Conservation (phyloP, 2,888 invertebrate species). For the Allygus modestus region DNA sequence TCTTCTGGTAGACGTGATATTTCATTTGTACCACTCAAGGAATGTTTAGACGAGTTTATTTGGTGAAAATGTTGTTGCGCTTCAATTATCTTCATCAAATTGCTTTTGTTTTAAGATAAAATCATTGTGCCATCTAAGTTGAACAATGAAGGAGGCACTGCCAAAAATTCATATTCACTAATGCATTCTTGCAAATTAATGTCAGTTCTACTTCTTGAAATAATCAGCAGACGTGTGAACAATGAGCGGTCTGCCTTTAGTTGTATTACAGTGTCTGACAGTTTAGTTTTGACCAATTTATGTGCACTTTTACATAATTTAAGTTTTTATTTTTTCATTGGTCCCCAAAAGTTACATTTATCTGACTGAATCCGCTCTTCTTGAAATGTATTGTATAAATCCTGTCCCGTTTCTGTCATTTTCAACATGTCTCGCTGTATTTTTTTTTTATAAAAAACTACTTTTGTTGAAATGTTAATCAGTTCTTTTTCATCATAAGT, state of each 20-base stretch:
- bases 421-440: background rate
- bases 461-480: slow-evolving; percentile 4
- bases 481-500: slow-evolving; percentile 31
- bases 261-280: slow-evolving; percentile 8
- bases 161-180: slow-evolving; percentile 23
- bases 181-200: slow-evolving; percentile 28
- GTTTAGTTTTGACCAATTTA: background rate
- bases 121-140: slow-evolving; percentile 39
- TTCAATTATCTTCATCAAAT: slow-evolving; percentile 46
- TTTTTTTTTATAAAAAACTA: background rate
- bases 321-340: background rate
- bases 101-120: slow-evolving; percentile 28
- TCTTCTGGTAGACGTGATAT: background rate
- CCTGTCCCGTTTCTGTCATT: background rate
- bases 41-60: slow-evolving; percentile 4
- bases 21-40: slow-evolving; percentile 28
- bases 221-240: slow-evolving; percentile 37
- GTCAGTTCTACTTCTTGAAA: slow-evolving; percentile 31
- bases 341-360: background rate
- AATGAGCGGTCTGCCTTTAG: slow-evolving; percentile 44
- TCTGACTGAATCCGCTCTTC: background rate
- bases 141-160: slow-evolving; percentile 26
- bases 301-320: background rate
- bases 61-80: slow-evolving; percentile 23
- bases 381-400: background rate